phyloP scores from a whole-genome alignment of 2,888 invertebrate genomes.

The Drosophila acutilabella region DNA sequence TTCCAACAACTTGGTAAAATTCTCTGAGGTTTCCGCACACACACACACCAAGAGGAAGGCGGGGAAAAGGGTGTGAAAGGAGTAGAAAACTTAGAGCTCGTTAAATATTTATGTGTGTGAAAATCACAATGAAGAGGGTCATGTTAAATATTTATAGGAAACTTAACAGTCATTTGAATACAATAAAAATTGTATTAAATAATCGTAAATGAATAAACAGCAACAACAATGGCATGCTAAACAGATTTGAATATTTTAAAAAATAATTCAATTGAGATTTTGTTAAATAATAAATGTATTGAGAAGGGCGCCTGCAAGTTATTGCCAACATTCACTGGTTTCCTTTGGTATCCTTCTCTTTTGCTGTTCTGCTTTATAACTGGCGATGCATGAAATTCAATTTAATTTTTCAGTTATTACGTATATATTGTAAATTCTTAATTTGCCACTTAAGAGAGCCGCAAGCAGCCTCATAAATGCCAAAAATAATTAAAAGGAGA shows the following conservation, averaged over 20 bases:
- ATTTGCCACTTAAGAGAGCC: constrained; percentile 36
- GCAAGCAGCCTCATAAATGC: constrained; percentile 3
- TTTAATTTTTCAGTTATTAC: constrained; percentile 6
- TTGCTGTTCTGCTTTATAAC: constrained; percentile 1
- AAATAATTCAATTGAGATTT: background rate
- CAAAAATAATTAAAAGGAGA: constrained; percentile 38
- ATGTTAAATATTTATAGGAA: constrained; percentile 5
- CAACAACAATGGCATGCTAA: background rate
- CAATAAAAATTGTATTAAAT: background rate
- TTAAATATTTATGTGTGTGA: background rate
- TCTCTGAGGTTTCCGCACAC: constrained; percentile 7
- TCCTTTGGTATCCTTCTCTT: background rate
- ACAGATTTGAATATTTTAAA: background rate
- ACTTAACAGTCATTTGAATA: background rate
- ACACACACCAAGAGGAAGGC: background rate
- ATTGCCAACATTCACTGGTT: background rate
- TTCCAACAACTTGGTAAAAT: constrained; percentile 8
- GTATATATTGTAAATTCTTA: constrained; percentile 37
- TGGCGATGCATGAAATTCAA: constrained; percentile 25
- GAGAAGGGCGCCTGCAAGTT: background rate
- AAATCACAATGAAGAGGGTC: background rate
- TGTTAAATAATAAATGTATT: background rate
- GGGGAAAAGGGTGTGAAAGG: background rate
- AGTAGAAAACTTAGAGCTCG: background rate
- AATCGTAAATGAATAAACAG: background rate